phyloP scores from a whole-genome alignment of 2,113 vertebrate species.

The Albula goreensis region DNA sequence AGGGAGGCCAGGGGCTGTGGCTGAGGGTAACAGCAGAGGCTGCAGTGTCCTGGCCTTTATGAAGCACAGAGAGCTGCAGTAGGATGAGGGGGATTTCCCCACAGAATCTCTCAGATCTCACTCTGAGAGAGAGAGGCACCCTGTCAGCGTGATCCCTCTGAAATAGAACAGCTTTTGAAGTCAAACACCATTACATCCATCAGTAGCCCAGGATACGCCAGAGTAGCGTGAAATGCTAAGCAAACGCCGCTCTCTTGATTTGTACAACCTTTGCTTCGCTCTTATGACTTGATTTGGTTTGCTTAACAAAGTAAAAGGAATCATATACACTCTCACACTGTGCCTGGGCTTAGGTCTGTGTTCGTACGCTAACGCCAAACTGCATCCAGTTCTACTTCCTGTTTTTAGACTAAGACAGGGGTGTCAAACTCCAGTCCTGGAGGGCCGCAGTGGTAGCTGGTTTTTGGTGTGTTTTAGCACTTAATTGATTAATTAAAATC shows the following conservation, averaged over 20 bases:
- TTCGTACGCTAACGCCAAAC: too few species aligned
- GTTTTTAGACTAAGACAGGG: too few species aligned
- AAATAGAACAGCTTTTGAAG: not conserved
- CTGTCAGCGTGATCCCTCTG: not conserved
- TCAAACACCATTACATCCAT: not conserved
- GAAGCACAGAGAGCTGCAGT: not conserved
- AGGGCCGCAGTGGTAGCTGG: too few species aligned
- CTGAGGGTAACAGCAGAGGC: not conserved
- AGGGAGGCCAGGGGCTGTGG: too few species aligned
- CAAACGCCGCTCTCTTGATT: not conserved
- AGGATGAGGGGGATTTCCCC: not conserved
- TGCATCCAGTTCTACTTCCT: too few species aligned
- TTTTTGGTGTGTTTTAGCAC: too few species aligned
- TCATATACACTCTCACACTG: not conserved
- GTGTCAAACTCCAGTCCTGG: too few species aligned
- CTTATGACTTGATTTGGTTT: not conserved
- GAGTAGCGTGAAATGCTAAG: not conserved
- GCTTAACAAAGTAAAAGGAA: not conserved
- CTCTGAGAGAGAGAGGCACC: not conserved
- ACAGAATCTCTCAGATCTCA: not conserved
- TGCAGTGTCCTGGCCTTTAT: not conserved
- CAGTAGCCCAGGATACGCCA: not conserved
- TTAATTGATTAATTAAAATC: too few species aligned
- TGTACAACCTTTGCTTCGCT: not conserved
- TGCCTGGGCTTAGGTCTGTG: not conserved